These are phyloP conservation scores for Cantharis flavilabris DNA, from an alignment of 2,888 invertebrate species.

Conservation along the genomic window DNA sequence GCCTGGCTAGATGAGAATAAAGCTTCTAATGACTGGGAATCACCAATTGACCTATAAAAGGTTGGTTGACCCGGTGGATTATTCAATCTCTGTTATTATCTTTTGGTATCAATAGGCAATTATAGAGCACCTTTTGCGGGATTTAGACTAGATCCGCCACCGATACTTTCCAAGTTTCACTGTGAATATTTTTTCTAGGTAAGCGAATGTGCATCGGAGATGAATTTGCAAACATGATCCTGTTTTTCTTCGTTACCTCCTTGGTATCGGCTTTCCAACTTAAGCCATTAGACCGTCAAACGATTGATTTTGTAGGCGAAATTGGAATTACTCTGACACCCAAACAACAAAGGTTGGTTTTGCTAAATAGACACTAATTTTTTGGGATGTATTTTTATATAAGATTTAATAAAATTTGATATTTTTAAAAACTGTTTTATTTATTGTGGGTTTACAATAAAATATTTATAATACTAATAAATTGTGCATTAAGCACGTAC, in stretches of 20 bases:
- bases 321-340: constrained; percentile 79
- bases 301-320: constrained; percentile 67
- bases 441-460: constrained; percentile 18
- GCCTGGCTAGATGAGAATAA: no score
- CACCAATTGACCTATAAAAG: no score
- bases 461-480: constrained; percentile 16
- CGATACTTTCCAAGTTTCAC: background rate
- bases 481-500: constrained; percentile 22
- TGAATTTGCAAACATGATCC: constrained; percentile 75
- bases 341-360: constrained; percentile 56
- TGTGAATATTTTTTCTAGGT: constrained; percentile 58
- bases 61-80: no score
- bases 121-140: no score
- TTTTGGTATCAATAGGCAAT: no score
- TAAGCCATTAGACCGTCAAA: constrained; percentile 47
- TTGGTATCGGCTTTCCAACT: constrained; percentile 65
- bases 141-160: no score
- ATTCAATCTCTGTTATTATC: no score
- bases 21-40: no score
- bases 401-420: background rate
- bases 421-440: constrained; percentile 14
- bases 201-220: constrained; percentile 87
- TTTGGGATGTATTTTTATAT: background rate
- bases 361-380: background rate
- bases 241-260: constrained; percentile 66